Conservation (phyloP, 2,113 vertebrate genomes). For the Mesitornis unicolor region DNA sequence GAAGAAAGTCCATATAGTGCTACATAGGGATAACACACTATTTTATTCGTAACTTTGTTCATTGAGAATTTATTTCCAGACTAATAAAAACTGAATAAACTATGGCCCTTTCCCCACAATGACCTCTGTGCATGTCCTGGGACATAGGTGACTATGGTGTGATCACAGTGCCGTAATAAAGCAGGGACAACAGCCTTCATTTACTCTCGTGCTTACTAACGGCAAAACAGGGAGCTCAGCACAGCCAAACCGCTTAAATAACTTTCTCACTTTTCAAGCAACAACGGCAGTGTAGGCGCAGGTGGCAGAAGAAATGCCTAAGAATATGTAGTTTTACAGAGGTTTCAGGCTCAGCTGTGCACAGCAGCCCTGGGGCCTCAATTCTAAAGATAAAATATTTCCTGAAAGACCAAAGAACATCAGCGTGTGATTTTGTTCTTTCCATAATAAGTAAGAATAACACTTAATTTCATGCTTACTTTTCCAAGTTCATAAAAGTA, state of each 20-base stretch:
- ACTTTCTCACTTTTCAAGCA: constrained; percentile 5
- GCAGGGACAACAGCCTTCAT: background rate
- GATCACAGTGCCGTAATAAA: background rate
- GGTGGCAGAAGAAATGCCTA: background rate
- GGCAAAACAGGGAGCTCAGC: background rate
- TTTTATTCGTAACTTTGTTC: background rate
- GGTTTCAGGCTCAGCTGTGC: background rate
- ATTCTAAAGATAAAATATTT: constrained; percentile 28
- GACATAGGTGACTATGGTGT: fast-evolving
- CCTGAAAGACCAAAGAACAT: constrained; percentile 18
- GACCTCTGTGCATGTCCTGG: background rate
- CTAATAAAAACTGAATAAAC: background rate
- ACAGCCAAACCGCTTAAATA: background rate
- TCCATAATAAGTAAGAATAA: constrained; percentile 7
- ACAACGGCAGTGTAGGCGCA: background rate
- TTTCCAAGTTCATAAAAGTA: background rate
- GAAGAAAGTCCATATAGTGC: background rate
- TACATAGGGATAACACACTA: background rate
- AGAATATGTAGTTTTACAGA: background rate
- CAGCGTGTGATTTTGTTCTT: constrained; percentile 1
- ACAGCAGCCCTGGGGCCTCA: background rate
- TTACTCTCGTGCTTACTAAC: background rate
- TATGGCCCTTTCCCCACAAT: background rate
- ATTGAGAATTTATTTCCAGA: background rate
- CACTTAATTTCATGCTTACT: constrained; percentile 15